Evolutionary conservation across 2,797 vertebrate genomes (phyloP), one percentile per base, ranked within the genome.

Genomic region (Sebastes trivittatus): DNA sequence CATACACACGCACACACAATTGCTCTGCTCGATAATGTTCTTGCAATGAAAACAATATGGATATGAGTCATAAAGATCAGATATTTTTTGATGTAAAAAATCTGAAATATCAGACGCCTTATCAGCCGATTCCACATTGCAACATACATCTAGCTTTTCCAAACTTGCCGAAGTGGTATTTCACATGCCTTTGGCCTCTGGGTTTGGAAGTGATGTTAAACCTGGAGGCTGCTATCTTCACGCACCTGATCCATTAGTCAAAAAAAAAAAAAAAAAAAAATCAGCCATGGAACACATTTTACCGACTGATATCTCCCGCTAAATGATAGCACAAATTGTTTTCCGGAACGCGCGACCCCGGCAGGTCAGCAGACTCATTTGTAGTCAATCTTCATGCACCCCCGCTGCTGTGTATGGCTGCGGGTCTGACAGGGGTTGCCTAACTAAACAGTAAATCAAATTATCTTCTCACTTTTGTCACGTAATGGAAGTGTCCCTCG

Each of bases 401-500:
- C 80, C 75, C 22, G 70, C 78, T 74, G 85, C 87, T 92, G 81
- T 92, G 90, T 94, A 94, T 94, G 89, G 94, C 92, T 93, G 75
- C 92, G 84, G 95, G 90, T 93, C 93, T 92, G 90, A 94, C 95
- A 95, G 89, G 95, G 95, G 88, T 92, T 95, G 91, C 93, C 94
- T 94, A 94, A 95, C 94, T 95, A 95, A 96, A 95, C 83, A 95
- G 93, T 93, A 96, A 96, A 95, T 96, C 94, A 95, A 95, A 97
- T 97, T 95, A 95, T 96, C 93, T 93, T 65, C 78, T 88, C 92
- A 90, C 94, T 92, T 94, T 95, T 87, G 42, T 93, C 93, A 94
- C 89, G 81, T 71, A 81, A 94, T 94, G 90, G 92, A 94, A 96
- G 90, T 92, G 92, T 86, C 92, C 92, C 9, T 85, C 74, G 85